These are phyloP conservation scores for Drosophila pseudoananassae DNA, from an alignment of 1,140 invertebrate genomes.

Conservation along the genomic window DNA sequence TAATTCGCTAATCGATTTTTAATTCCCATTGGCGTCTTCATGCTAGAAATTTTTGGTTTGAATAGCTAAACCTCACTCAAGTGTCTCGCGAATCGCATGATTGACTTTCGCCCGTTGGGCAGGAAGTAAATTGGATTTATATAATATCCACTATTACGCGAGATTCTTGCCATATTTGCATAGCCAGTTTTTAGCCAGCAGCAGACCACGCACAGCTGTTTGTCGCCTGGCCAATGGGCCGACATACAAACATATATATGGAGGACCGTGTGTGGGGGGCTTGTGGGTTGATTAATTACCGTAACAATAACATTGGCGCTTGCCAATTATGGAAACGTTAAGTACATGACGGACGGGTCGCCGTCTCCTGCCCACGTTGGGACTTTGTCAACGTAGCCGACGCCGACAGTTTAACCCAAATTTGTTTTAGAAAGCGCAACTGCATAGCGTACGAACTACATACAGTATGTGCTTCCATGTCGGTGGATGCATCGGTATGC, in stretches of 20 bases:
- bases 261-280: conserved; percentile 4
- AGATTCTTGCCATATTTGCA: conserved; percentile 54
- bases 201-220: conserved; percentile 63
- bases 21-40: not conserved
- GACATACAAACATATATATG: not conserved
- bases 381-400: conserved; percentile 59
- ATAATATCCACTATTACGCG: conserved; percentile 32
- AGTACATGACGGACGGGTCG: conserved; percentile 20
- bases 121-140: conserved; percentile 51
- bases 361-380: conserved; percentile 46
- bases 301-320: conserved; percentile 50
- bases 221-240: not conserved
- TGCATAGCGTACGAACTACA: conserved; percentile 39
- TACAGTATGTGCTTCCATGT: conserved; percentile 4
- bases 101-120: conserved; percentile 31
- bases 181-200: conserved; percentile 41
- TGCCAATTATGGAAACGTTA: conserved; percentile 58
- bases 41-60: conserved; percentile 2
- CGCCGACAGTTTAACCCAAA: conserved; percentile 65
- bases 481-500: conserved; percentile 1
- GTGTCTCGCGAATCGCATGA: conserved; percentile 6
- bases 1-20: conserved; percentile 18
- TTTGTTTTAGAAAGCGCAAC: conserved; percentile 69
- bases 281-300: conserved; percentile 55
- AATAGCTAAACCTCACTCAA: too few species aligned